Conservation (phyloP, 2,888 invertebrate species). For the Lasioglossum zephyrum region DNA sequence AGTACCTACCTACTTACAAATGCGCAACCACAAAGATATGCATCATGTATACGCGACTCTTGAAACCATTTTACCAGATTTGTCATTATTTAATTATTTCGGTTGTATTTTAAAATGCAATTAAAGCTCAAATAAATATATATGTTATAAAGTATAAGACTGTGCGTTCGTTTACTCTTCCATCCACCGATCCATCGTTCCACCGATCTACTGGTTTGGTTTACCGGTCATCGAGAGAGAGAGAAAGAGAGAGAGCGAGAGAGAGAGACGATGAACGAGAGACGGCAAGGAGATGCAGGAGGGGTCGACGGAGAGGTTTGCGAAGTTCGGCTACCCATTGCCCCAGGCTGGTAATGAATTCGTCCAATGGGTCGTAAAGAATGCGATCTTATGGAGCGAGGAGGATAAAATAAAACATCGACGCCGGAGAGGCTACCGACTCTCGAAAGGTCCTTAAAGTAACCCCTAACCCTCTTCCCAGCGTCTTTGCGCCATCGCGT, state of each 20-base stretch:
- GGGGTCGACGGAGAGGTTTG: constrained; percentile 64
- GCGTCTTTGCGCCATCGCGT: background rate
- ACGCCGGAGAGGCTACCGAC: constrained; percentile 79
- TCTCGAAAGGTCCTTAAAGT: constrained; percentile 78
- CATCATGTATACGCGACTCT: constrained; percentile 92
- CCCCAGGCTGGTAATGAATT: constrained; percentile 83
- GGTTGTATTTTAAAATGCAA: constrained; percentile 94
- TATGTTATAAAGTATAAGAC: constrained; percentile 90
- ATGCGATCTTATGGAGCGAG: constrained; percentile 84
- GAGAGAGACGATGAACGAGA: constrained; percentile 46
- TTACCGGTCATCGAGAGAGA: background rate
- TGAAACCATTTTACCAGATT: constrained; percentile 90
- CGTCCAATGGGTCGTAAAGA: constrained; percentile 85
- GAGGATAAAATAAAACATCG: constrained; percentile 83
- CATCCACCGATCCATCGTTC: background rate
- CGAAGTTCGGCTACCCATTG: constrained; percentile 79
- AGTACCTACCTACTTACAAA: constrained; percentile 78
- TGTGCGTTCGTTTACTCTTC: constrained; percentile 12
- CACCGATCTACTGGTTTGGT: background rate
- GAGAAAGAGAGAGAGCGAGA: background rate
- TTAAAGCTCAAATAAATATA: constrained; percentile 94
- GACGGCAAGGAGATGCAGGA: constrained; percentile 10
- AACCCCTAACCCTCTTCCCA: constrained; percentile 62
- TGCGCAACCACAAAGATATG: constrained; percentile 87
- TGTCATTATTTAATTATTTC: constrained; percentile 93